Conservation (phyloP, 1,140 invertebrate species). For the Cardiocondyla obscurior region DNA sequence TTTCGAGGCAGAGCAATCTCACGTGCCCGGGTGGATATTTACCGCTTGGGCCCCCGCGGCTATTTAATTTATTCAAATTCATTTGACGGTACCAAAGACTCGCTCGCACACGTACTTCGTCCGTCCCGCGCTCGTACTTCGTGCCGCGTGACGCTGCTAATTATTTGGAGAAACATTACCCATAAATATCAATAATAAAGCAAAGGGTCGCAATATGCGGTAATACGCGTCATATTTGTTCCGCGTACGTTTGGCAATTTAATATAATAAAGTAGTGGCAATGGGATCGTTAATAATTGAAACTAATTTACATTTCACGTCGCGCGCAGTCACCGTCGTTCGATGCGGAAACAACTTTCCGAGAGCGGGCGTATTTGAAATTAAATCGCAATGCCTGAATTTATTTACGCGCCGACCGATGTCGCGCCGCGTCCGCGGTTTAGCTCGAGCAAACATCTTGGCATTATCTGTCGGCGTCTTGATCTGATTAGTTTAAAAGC, state of each 20-base stretch:
- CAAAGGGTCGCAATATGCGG: neutral
- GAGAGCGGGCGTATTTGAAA: neutral
- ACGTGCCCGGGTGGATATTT: neutral
- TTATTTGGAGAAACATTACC: neutral
- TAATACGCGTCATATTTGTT: constrained; percentile 10
- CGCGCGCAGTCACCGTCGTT: neutral
- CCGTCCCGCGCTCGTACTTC: neutral
- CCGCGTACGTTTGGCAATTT: constrained; percentile 7
- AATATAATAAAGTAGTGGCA: constrained; percentile 30
- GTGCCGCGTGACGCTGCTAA: neutral
- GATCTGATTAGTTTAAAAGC: constrained; percentile 53
- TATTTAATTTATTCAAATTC: neutral
- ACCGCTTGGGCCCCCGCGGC: neutral
- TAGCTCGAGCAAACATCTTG: constrained; percentile 19
- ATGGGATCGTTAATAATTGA: constrained; percentile 16
- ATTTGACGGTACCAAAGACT: neutral
- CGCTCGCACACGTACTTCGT: neutral
- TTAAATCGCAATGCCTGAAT: constrained; percentile 5
- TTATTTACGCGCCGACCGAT: constrained; percentile 9
- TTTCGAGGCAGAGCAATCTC: neutral
- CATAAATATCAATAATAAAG: constrained; percentile 32
- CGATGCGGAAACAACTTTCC: neutral
- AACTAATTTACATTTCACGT: constrained; percentile 35
- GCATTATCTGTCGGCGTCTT: constrained; percentile 28
- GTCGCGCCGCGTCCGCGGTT: neutral